Evolutionary conservation across 2,797 vertebrate genomes (phyloP).

Genomic region (Falco berigora): DNA sequence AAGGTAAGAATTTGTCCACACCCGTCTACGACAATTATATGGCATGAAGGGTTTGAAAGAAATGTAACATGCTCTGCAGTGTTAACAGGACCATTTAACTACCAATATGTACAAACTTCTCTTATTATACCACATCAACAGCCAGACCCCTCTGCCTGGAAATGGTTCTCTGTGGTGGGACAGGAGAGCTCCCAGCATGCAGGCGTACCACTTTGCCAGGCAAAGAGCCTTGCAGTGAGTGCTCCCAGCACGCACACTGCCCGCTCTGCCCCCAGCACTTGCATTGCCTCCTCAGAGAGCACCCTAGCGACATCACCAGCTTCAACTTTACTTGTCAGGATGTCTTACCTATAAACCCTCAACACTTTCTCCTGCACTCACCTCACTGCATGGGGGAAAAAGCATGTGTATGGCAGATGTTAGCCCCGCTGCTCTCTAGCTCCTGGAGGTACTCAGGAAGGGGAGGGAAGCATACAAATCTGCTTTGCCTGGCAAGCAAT

Average conservation of each 20-base stretch:
- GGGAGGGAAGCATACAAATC: neutral
- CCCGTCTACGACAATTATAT: neutral
- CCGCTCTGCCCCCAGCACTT: neutral
- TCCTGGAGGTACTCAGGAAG: neutral
- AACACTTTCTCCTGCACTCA: neutral
- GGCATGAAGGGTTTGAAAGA: neutral
- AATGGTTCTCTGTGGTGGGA: neutral
- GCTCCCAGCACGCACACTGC: neutral
- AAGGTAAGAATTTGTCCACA: neutral
- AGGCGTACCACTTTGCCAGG: accelerated
- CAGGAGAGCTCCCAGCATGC: accelerated
- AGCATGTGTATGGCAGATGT: accelerated
- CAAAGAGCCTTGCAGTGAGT: neutral
- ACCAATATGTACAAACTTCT: neutral
- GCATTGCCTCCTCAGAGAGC: neutral
- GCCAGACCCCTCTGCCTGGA: neutral
- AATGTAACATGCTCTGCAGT: neutral
- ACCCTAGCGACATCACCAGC: neutral
- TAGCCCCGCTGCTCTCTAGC: neutral
- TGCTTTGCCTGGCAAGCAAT: accelerated
- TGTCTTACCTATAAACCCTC: neutral
- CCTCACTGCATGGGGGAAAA: neutral
- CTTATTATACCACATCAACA: neutral
- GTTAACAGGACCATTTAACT: neutral
- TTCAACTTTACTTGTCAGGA: neutral